A percentile compares a stretch with the other conserved stretches of the same genome.
These are phyloP conservation scores for Pantherophis guttatus DNA, from an alignment of 2,113 vertebrate species.

Conservation along the genomic window DNA sequence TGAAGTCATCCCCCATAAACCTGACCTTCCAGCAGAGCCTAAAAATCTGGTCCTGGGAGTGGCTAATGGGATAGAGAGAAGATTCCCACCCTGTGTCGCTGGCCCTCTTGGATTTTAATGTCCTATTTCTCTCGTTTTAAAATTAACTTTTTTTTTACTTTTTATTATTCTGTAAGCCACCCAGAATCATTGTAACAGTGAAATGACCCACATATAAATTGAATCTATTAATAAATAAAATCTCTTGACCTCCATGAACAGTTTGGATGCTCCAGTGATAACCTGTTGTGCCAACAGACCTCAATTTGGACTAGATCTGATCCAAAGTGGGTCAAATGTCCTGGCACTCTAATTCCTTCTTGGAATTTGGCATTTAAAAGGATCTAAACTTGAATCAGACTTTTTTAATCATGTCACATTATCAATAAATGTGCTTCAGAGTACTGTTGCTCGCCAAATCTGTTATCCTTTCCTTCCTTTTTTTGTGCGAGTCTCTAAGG, in stretches of 20 bases:
- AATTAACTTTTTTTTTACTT: background rate
- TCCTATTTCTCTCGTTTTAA: background rate
- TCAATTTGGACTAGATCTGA: background rate
- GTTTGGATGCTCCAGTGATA: background rate
- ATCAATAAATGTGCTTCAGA: background rate
- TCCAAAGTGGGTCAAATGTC: background rate
- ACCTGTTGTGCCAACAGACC: background rate
- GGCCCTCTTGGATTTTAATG: background rate
- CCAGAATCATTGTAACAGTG: background rate
- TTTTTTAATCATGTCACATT: background rate
- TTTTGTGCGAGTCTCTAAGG: background rate
- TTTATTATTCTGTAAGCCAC: background rate
- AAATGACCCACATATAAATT: background rate
- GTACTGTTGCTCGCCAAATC: background rate
- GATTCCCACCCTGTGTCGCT: background rate
- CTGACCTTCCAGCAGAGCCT: background rate
- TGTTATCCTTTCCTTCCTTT: slow-evolving; percentile 12
- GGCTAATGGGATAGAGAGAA: background rate
- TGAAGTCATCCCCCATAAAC: background rate
- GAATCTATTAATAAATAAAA: background rate
- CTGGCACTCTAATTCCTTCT: background rate
- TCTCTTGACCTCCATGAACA: background rate
- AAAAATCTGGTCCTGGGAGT: background rate
- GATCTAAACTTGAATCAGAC: background rate
- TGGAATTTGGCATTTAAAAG: background rate